phyloP scores from a whole-genome alignment of 2,888 invertebrate genomes.

The Drosophila recens region DNA sequence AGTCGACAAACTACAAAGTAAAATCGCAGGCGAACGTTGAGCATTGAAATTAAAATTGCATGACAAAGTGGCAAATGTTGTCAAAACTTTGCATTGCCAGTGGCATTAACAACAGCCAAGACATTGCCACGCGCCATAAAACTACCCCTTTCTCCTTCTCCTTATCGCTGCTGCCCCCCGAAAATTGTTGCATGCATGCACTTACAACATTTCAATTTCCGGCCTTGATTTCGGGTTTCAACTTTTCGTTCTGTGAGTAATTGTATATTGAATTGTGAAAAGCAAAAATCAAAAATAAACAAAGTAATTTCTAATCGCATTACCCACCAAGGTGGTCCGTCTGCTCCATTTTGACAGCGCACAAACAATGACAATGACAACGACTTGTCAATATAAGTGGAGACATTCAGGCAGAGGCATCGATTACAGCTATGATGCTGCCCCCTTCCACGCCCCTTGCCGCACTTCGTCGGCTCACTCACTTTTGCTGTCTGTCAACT shows the following conservation, averaged over 20 bases:
- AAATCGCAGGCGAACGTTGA: slow-evolving; percentile 47
- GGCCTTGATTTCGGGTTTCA: slow-evolving; percentile 47
- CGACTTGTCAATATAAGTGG: slow-evolving; percentile 24
- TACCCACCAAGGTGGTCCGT: slow-evolving; percentile 31
- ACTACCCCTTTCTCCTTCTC: neutral
- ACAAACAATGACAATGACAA: slow-evolving; percentile 22
- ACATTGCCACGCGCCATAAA: slow-evolving; percentile 33
- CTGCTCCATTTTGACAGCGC: slow-evolving; percentile 30
- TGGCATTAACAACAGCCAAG: slow-evolving; percentile 42
- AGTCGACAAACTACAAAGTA: slow-evolving; percentile 64
- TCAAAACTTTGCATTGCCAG: slow-evolving; percentile 71
- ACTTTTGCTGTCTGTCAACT: slow-evolving; percentile 48
- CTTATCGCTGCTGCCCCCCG: neutral
- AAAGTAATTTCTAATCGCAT: slow-evolving; percentile 35
- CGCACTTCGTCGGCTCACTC: slow-evolving; percentile 16
- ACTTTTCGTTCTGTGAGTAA: slow-evolving; percentile 19
- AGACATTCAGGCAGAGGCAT: slow-evolving; percentile 23
- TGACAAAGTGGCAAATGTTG: slow-evolving; percentile 80
- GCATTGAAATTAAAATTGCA: slow-evolving; percentile 74
- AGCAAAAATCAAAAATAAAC: slow-evolving; percentile 5
- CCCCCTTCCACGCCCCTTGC: neutral
- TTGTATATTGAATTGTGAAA: slow-evolving; percentile 29
- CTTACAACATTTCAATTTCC: slow-evolving; percentile 62
- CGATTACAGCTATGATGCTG: slow-evolving; percentile 37
- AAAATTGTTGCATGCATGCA: slow-evolving; percentile 42